These are phyloP conservation scores for Encarsia formosa DNA, from an alignment of 2,888 invertebrate genomes.

Conservation along the genomic window DNA sequence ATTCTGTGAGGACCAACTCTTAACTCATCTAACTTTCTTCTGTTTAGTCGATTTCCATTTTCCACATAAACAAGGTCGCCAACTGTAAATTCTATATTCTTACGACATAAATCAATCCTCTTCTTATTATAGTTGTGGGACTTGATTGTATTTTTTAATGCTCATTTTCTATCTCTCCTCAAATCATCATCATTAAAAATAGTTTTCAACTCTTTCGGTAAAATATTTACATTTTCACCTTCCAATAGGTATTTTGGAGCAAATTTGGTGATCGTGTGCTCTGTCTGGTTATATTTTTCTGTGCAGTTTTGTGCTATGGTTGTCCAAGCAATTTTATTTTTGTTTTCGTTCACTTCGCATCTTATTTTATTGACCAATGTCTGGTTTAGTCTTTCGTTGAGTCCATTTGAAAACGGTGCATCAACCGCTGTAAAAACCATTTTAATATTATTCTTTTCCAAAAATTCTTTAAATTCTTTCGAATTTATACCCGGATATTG, in stretches of 20 bases:
- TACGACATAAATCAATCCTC: constrained; percentile 33
- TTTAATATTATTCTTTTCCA: constrained; percentile 7
- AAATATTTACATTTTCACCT: constrained; percentile 27
- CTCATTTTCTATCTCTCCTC: not conserved
- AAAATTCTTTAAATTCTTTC: constrained; percentile 20
- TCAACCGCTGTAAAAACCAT: constrained; percentile 18
- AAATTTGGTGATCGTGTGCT: constrained; percentile 34
- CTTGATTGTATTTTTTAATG: constrained; percentile 30
- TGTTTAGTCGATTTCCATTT: constrained; percentile 37
- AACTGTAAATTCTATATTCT: constrained; percentile 33
- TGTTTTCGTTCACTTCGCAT: constrained; percentile 25
- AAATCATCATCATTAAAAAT: not conserved
- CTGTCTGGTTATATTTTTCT: constrained; percentile 35
- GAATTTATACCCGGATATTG: constrained; percentile 24
- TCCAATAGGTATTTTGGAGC: constrained; percentile 34
- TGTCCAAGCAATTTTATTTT: constrained; percentile 20
- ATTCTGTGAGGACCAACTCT: constrained; percentile 33
- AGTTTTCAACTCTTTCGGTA: not conserved
- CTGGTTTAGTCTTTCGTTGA: constrained; percentile 16
- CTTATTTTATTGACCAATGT: constrained; percentile 24
- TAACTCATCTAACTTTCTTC: constrained; percentile 37
- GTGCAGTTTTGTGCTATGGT: constrained; percentile 22
- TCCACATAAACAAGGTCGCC: constrained; percentile 38
- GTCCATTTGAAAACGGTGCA: constrained; percentile 12
- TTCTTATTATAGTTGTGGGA: constrained; percentile 35